Evolutionary conservation across 2,888 invertebrate genomes (phyloP), one percentile per base, ranked within the genome.

Genomic region (Volucella zonaria): DNA sequence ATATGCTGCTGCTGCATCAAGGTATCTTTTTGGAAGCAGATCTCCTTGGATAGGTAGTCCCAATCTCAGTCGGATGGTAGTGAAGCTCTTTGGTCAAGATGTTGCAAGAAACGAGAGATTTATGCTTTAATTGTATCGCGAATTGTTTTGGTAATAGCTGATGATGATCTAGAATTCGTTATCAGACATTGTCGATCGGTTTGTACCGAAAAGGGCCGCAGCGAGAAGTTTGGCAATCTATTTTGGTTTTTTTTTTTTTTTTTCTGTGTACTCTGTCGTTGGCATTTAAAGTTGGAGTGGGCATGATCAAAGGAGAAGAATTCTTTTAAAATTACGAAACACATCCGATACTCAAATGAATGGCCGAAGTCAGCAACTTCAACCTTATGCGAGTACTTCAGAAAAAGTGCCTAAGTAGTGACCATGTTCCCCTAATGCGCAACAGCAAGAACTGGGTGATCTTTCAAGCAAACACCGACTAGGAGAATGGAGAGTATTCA

Each of bases 51-150:
- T 59, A 31, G 15, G 23, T 12, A 56, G 49, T 61, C 67, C 61
- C 45, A 45, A 23, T n/a, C 18, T 38, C 11, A 2, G 40, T 49
- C 61, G 14, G 51, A 42, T 61, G 42, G 61, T 77, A 52, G 54
- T 31, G 6, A 54, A 49, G 47, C 47, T 49, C 51, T 61, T 64
- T 64, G 74, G 78, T 79, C 79, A 79, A 64, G 70, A 74, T 82
- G 74, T 78, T 78, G 82, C 64, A 79, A 82, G 54, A 31, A 31
- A 74, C 43, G 18, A 47, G 42, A 74, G 82, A 82, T 82, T 82
- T 79, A 82, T 82, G 82, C 58, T 58, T 70, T 82, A 82, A 82
- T 82, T 82, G 82, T 78, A 68, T 67, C 67, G 73, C 47, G 70
- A 62, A 68, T 43, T 10, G 18, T 56, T 67, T 49, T 54, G 10